A percentile compares a stretch with the other conserved stretches of the same genome.
These are phyloP conservation scores for Myrmecobius fasciatus DNA, from an alignment of 2,113 vertebrate genomes.

Conservation along the genomic window DNA sequence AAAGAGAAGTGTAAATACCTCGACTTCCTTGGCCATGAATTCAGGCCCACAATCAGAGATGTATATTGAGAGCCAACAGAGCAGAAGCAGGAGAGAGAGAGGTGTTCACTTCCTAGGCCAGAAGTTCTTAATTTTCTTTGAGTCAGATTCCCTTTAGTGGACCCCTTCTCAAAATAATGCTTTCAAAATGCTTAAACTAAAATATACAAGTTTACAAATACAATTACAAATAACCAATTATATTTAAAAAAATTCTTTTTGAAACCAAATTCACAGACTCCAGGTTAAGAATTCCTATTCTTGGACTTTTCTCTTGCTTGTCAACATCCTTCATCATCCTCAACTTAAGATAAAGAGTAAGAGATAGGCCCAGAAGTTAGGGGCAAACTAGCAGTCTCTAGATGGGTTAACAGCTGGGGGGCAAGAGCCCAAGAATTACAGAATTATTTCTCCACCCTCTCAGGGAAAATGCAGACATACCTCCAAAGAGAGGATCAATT, in stretches of 20 bases:
- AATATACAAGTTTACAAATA: background rate
- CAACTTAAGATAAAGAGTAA: background rate
- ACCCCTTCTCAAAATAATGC: background rate
- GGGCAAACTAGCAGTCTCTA: background rate
- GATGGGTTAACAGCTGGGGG: background rate
- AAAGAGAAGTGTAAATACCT: background rate
- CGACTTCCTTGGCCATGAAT: background rate
- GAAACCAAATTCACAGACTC: background rate
- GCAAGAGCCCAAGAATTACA: background rate
- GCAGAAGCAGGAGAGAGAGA: background rate
- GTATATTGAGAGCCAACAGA: background rate
- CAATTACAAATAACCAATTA: no score
- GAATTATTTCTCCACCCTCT: background rate
- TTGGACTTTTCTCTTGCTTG: background rate
- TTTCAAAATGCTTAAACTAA: background rate
- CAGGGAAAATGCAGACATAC: slow-evolving; percentile 11
- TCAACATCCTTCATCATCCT: background rate
- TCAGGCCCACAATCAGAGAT: background rate
- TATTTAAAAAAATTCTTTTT: background rate
- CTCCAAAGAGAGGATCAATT: background rate
- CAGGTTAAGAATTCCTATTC: background rate
- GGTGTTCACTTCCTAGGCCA: background rate
- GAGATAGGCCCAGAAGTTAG: background rate
- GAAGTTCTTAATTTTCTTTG: background rate
- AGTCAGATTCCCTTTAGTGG: background rate